Evolutionary conservation across 2,797 vertebrate species (phyloP).

Genomic region (Paramormyrops hopkinsi): DNA sequence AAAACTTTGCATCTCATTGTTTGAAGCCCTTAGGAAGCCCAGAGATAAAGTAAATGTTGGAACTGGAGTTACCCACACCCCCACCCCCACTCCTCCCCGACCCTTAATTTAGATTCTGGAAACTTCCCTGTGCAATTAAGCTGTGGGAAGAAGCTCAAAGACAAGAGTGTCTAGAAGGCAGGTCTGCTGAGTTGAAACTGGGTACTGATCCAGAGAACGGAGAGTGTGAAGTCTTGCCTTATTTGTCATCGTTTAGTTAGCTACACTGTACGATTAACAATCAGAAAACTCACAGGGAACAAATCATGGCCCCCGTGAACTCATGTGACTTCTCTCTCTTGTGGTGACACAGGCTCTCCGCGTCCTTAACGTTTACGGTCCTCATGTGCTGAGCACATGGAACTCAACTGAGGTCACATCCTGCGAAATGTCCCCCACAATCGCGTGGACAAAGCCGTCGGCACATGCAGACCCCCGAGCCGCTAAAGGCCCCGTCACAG

Average conservation of each 20-base stretch:
- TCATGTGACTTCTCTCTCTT: background rate
- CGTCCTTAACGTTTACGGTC: background rate
- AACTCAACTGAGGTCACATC: background rate
- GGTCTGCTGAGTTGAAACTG: slow-evolving; percentile 5
- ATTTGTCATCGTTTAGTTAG: background rate
- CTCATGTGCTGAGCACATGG: background rate
- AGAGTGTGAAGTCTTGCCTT: background rate
- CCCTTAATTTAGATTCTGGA: slow-evolving; percentile 36
- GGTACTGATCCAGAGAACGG: background rate
- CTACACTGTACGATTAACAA: background rate
- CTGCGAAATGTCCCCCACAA: background rate
- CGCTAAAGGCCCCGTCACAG: background rate
- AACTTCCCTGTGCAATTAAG: slow-evolving; percentile 37
- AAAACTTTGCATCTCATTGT: slow-evolving; percentile 34
- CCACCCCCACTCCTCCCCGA: slow-evolving; percentile 37
- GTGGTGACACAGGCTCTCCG: background rate
- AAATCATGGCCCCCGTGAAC: background rate
- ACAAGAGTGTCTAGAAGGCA: slow-evolving; percentile 31
- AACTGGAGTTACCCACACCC: slow-evolving; percentile 24
- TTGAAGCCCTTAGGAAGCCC: slow-evolving; percentile 34
- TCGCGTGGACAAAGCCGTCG: background rate
- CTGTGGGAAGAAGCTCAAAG: slow-evolving; percentile 28
- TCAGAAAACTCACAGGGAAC: background rate
- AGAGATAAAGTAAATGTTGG: slow-evolving; percentile 45
- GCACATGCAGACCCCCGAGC: background rate